phyloP scores from a whole-genome alignment of 2,888 invertebrate genomes.

The Glomeris marginata region DNA sequence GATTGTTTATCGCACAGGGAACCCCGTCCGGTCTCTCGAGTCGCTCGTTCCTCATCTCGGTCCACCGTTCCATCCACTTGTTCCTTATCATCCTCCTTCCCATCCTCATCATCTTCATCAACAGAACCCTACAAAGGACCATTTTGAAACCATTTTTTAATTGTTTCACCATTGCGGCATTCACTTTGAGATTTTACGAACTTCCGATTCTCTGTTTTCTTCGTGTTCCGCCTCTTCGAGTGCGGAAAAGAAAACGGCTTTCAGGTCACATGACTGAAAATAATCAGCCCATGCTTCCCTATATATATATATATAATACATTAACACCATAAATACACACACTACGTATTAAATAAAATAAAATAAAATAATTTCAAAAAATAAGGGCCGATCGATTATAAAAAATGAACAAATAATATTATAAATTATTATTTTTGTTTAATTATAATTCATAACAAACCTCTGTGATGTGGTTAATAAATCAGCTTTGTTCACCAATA shows the following conservation, averaged over 20 bases:
- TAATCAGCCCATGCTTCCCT: conserved; percentile 64
- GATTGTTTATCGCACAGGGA: background rate
- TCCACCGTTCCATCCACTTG: conserved; percentile 40
- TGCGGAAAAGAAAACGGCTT: conserved; percentile 85
- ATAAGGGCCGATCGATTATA: background rate
- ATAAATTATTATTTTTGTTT: too few species aligned
- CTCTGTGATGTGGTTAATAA: conserved; percentile 67
- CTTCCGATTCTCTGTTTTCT: too few species aligned
- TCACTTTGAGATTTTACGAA: too few species aligned
- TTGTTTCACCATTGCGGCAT: too few species aligned
- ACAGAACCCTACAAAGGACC: conserved; percentile 4
- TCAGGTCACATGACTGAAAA: conserved; percentile 52
- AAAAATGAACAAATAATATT: background rate
- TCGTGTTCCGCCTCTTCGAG: too few species aligned
- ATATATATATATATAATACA: too few species aligned
- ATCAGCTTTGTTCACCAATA: conserved; percentile 93
- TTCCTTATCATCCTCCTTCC: conserved; percentile 35
- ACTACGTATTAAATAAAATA: background rate
- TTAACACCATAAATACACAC: conserved; percentile 4
- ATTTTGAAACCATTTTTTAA: too few species aligned
- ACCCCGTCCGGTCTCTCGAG: background rate
- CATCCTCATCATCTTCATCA: conserved; percentile 37
- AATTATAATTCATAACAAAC: background rate
- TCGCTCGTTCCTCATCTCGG: conserved; percentile 22
- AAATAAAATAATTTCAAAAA: background rate